Conservation (phyloP, 64 coral and sea anemone species). For the Pocillopora damicornis region DNA sequence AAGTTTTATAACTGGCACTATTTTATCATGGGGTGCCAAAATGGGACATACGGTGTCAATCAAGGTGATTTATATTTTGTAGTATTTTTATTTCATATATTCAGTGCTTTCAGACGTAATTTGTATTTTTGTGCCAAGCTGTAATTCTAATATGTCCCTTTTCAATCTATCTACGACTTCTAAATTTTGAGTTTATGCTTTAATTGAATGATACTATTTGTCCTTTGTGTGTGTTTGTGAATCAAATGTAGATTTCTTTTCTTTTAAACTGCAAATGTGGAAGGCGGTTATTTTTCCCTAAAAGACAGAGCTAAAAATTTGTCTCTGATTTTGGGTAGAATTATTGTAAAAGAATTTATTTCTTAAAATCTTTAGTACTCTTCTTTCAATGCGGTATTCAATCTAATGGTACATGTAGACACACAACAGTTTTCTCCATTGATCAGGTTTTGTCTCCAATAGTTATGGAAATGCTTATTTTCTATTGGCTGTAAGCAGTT, state of each 20-base stretch:
- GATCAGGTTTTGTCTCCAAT: too few relatives aligned
- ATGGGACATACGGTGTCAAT: conserved; percentile 26
- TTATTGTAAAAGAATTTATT: too few relatives aligned
- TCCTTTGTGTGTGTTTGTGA: neutral
- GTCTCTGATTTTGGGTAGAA: too few relatives aligned
- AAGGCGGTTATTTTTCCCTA: too few relatives aligned
- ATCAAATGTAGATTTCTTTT: neutral
- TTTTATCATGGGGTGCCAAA: conserved; percentile 31
- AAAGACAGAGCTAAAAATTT: too few relatives aligned
- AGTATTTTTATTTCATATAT: conserved; percentile 24
- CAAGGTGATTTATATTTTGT: conserved; percentile 23
- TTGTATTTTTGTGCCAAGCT: conserved; percentile 13
- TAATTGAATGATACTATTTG: neutral
- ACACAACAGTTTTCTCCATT: too few relatives aligned
- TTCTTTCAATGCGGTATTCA: too few relatives aligned
- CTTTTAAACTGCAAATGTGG: neutral
- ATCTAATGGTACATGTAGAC: too few relatives aligned
- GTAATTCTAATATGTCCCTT: neutral
- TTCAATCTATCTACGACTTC: neutral
- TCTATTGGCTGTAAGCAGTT: too few relatives aligned
- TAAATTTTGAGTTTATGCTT: neutral
- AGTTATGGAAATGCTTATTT: too few relatives aligned
- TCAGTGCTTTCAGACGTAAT: neutral
- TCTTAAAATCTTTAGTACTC: too few relatives aligned
- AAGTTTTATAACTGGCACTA: neutral